Percentiles rank a stretch among this genome's conserved stretches.
Conservation (phyloP, 2,888 invertebrate species). For the Nebria brevicollis region DNA sequence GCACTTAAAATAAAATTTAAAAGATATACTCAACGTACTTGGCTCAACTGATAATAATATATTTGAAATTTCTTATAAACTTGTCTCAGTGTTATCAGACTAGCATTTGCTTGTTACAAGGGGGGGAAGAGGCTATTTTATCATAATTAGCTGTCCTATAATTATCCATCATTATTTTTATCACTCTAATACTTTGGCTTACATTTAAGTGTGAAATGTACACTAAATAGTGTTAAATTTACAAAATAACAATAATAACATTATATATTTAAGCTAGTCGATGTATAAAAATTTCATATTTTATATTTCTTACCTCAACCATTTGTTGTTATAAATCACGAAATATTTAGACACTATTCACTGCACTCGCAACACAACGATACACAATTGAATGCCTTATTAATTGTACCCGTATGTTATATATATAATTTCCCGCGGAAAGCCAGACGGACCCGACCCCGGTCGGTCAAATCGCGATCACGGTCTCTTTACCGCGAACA, state of each 20-base stretch:
- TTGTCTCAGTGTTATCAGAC: neutral
- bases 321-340: slow-evolving; percentile 21
- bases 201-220: neutral
- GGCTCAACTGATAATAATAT: neutral
- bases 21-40: neutral
- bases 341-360: slow-evolving; percentile 3
- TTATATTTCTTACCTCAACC: slow-evolving; percentile 33
- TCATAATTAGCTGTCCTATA: neutral
- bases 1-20: neutral
- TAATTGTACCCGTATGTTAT: slow-evolving; percentile 4
- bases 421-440: slow-evolving; percentile 2
- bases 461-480: neutral
- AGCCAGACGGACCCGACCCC: neutral
- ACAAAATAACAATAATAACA: no score
- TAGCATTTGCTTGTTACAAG: neutral
- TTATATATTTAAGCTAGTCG: no score
- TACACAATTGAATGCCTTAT: neutral
- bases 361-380: slow-evolving; percentile 5
- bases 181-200: neutral
- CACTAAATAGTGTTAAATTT: no score
- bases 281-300: neutral
- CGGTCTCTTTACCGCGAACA: neutral
- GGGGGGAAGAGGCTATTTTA: neutral
- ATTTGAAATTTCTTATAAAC: neutral
- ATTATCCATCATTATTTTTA: neutral